Base-by-base conservation (phyloP, 2,797 vertebrate species). In the Phoxinus dragarum region DNA sequence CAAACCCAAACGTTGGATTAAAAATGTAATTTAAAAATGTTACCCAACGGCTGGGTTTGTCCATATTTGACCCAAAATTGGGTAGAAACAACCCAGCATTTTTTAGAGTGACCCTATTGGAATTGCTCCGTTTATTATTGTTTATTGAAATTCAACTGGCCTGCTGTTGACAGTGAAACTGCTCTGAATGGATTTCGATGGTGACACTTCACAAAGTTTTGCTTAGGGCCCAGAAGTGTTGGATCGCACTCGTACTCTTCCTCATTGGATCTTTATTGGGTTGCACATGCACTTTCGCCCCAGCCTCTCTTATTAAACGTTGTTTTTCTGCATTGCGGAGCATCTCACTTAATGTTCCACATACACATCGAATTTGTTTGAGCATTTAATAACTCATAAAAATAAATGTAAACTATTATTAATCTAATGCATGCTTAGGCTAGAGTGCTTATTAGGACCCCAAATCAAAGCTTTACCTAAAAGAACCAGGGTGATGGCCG, bases 401-500 rank as follows among this genome's bases (percentile, higher is more conserved):
- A 82, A 78, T 34, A 54, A 31, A 77, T 67, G 49, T 69, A 34
- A 77, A 84, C 77, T 3, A 64, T 54, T 49, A 42, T 84, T 84
- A 36, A 49, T 64, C 21, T 61, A 69, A 76, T 76, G 47, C 82
- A 67, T 80, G 12, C 36, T 80, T 34, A 54, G 64, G 12, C 42
- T 47, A 47, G 27, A 74, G 68, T 59, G 84, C 40, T 71, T 38
- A 23, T 86, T 80, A 69, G 34, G 21, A 19, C 75, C 14, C 31
- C 67, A 64, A 31, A 67, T 21, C 17, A 17, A 16, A 14, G 52
- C 59, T 88, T 86, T 79, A 80, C 66, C 68, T 68, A 14, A 76
- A 61, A 80, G 80, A 49, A 1, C 38, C 16, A 69, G 49, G 10
- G 10, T n/a, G 16, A 66, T 11, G 9, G 10, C 36, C 59, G 68